Evolutionary conservation across 1,140 invertebrate genomes (phyloP), one percentile per base, ranked within the genome.

Genomic region (Caenorhabditis tropicalis): DNA sequence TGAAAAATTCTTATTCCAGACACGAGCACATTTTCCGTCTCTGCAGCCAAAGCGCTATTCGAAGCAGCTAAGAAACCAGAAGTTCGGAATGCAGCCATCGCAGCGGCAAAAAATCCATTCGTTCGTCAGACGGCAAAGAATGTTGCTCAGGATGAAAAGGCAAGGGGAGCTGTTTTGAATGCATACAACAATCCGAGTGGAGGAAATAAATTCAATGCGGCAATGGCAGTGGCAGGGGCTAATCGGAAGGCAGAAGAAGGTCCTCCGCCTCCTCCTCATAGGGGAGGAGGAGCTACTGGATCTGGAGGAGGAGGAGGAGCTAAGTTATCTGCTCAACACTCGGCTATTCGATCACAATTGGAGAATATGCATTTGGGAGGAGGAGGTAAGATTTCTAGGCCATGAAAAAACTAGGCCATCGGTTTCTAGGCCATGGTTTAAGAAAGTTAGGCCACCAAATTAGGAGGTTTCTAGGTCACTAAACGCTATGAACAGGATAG

Each of bases 61-160:
- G 82, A 82, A 74, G 58, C 82, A 82, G 82, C 82, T 21, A 82
- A 74, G 33, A 82, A 51, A 10, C 82, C 82, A 74, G 82, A 70
- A 74, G 82, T 82, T 15, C 58, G 60, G 16, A 51, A 51, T 39
- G 82, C 82, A 0, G 82, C 82, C 9, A 36, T 60, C 16, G 60
- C 82, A 27, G 82, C 60, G 1, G 82, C 82, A 21, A 82, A 82
- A 29, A 82, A 82, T 82, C 82, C 82, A 33, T 58, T 70, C 46
- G 36, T 82, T 19, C 2, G 82, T 31, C 56, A 82, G 46, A 60
- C 82, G 16, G 82, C 82, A 16, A 82, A 74, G 27, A 74, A 74
- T 46, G 65, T 74, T 2, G 65, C 65, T 12, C 65, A 74, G 24
- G 65, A 74, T 24, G 65, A 74, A 21, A 74, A 43, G 24, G 65